A percentile compares a stretch with the other conserved stretches of the same genome.
Conservation (phyloP, 2,888 invertebrate genomes). For the Trachelus iudaicus region DNA sequence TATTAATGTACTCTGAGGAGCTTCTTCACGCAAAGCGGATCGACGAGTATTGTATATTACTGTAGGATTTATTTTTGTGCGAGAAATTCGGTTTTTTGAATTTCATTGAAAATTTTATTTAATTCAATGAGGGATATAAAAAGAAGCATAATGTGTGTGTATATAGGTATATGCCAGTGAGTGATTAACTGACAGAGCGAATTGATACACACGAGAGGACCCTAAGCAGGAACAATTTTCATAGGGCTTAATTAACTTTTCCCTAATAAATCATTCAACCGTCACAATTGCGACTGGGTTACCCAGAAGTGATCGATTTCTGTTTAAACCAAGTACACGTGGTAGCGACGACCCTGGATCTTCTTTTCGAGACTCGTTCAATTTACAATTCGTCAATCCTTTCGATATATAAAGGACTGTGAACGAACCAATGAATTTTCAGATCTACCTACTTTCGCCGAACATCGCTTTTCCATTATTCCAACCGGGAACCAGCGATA, state of each 20-base stretch:
- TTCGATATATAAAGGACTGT: neutral
- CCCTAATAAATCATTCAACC: conserved; percentile 20
- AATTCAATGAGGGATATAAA: neutral
- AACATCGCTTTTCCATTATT: neutral
- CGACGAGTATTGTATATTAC: neutral
- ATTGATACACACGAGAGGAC: neutral
- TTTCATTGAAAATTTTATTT: neutral
- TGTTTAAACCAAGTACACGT: neutral
- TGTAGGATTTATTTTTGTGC: neutral
- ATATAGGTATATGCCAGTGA: neutral
- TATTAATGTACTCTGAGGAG: neutral
- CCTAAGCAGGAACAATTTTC: conserved; percentile 1
- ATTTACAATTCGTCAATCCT: neutral
- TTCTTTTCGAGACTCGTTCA: neutral
- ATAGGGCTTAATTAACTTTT: conserved; percentile 23
- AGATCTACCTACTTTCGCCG: too few relatives aligned
- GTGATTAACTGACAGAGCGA: neutral
- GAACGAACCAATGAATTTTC: too few relatives aligned
- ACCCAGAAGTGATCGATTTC: neutral
- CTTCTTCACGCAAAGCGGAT: neutral
- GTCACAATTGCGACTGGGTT: conserved; percentile 3
- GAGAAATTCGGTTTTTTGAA: neutral
- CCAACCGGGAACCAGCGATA: neutral
- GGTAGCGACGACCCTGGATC: neutral
- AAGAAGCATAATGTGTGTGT: neutral